These are phyloP conservation scores for Petrocephalus zakoni DNA, from an alignment of 2,113 vertebrate species.

Conservation along the genomic window DNA sequence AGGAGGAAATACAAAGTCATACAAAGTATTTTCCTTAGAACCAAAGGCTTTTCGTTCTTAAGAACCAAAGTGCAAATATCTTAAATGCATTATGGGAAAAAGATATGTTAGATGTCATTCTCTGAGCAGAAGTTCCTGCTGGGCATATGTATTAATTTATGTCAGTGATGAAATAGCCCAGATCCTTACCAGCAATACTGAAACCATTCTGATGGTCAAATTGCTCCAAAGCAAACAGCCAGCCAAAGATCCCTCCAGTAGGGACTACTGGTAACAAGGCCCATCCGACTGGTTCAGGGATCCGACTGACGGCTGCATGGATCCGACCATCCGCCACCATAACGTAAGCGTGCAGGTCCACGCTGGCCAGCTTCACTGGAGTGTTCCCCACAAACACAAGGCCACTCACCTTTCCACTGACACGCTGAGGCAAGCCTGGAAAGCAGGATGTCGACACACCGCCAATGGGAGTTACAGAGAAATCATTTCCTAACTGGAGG, in stretches of 20 bases:
- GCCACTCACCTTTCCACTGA: slow-evolving; percentile 88
- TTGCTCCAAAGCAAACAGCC: slow-evolving; percentile 90
- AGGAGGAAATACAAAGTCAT: neutral
- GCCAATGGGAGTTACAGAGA: no score
- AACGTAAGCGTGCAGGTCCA: slow-evolving; percentile 85
- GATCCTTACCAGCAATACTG: slow-evolving; percentile 71
- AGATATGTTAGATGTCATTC: neutral
- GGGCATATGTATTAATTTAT: neutral
- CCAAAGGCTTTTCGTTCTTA: neutral
- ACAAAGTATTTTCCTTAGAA: neutral
- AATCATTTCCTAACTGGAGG: neutral
- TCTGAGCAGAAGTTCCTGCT: neutral
- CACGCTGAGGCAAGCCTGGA: slow-evolving; percentile 80
- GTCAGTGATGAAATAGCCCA: neutral
- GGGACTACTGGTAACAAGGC: slow-evolving; percentile 78
- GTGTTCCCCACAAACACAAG: slow-evolving; percentile 67
- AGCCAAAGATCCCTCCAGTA: slow-evolving; percentile 81
- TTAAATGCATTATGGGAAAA: neutral
- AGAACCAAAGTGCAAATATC: neutral
- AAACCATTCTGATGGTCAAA: slow-evolving; percentile 82
- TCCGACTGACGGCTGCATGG: slow-evolving; percentile 84
- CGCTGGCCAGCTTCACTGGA: slow-evolving; percentile 56
- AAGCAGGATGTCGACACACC: neutral
- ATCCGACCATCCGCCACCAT: slow-evolving; percentile 85
- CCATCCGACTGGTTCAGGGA: slow-evolving; percentile 73